Base-by-base conservation (phyloP, 2,888 invertebrate species). In the Tigriopus californicus region DNA sequence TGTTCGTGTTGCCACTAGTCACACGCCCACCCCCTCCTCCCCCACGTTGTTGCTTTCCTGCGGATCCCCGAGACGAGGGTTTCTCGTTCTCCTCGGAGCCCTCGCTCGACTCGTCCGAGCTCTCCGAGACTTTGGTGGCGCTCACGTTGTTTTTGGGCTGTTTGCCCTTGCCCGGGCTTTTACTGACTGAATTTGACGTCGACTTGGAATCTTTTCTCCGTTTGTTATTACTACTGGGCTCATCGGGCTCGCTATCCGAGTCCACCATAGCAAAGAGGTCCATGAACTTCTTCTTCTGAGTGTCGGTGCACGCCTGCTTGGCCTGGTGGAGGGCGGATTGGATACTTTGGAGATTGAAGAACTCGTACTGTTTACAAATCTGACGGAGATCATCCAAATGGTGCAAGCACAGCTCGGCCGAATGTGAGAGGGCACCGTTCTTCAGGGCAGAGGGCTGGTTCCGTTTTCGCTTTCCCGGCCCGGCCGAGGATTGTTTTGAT, bases 201-300 rank as follows among this genome's bases (percentile, higher is more conserved):
- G 22, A 20, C 11, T n/a, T n/a, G 3, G 44, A 42, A 65, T 64
- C 63, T 64, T 65, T 63, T 57, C 64, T 65, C 46, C 65, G 64
- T 53, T 65, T 54, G 66, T 66, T 46, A 66, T 65, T 15, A 15
- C 15, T 41, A 2, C 44, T 22, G 67, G 61, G 13, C 67, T 66
- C 42, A n/a, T 41, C 48, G 13, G 10, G 65, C 62, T 88, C 89
- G 68, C 88, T 88, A 44, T 70, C 67, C 68, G 88, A 88, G 72
- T 89, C 91, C 40, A 88, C 86, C 65, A 94, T 75, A 8, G 87
- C 83, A 71, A 92, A 85, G 66, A 94, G 75, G 68, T 90, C 89
- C 69, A 84, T 83, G 72, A 86, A 92, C 75, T 85, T 87, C 74
- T 85, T 85, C 75, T 87, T 83, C 73, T 89, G 82, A 66, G 81